Base-by-base conservation (phyloP, 2,113 vertebrate genomes). In the Bujurquina vittata region DNA sequence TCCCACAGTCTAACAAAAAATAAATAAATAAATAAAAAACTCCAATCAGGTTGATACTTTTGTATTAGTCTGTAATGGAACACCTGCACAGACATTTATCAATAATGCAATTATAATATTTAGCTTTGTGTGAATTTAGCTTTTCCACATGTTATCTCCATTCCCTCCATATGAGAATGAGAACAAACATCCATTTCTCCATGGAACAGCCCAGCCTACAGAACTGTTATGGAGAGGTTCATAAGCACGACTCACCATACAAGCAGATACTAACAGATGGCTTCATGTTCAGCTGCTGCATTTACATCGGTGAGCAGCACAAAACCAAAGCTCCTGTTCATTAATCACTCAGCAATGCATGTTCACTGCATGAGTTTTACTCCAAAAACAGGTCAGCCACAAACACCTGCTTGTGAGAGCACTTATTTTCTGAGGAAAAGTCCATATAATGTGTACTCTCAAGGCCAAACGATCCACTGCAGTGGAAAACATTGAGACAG, bases 11-110 rank as follows among this genome's bases (percentile, higher is more conserved):
- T 33, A 33, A 33, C 6, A 6, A 63, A 60, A 37, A 63, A 40
- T 9, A 0, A 0, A 10, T 23, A 7, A 3, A 7, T 15, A n/a
- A n/a, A 40, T 9, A 0, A 0, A 10, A 43, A 7, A 3, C 12
- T 15, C 8, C n/a, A 7, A 43, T 65, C 4, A 23, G 37, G n/a
- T 65, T 65, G 15, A n/a, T 10, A 12, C 8, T 6, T 43, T 10
- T 65, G 62, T 8, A 46, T 67, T 8, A 46, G 10, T 26, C 62
- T 10, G 7, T 18, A 0, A 67, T 0, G 22, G 0, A 67, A 0
- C 63, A 49, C 29, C 23, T 69, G 43, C 26, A 17, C 15, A 17
- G 46, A 49, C 46, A 17, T 49, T 49, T 49, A 18, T 6, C 10
- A 3, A 10, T 49, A 5, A 6, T 49, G 4, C 5, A 17, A 49